Evolutionary conservation across 2,113 vertebrate genomes (phyloP), one percentile per base, ranked within the genome.

Genomic region (Puntigrus tetrazona): DNA sequence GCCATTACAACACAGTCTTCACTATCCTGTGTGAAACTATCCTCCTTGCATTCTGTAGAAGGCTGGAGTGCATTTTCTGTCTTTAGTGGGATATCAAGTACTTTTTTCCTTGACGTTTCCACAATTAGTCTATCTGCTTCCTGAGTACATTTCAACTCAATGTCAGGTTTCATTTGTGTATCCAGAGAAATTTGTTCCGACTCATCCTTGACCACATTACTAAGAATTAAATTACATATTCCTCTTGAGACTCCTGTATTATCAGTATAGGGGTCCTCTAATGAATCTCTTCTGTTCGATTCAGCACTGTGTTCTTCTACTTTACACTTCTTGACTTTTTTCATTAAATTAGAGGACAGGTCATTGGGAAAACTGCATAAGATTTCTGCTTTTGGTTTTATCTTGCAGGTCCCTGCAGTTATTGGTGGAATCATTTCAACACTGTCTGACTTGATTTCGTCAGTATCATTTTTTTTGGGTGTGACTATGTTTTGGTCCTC

Each of bases 21-120:
- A 74, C 9, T 70, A 36, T 78, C 45, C 72, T 87, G 45, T 47
- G 78, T 63, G 31, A 59, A 61, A 31, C 14, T 22, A 52, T 85
- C 41, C 41, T 45, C 34, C 20, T 31, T 78, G 22, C 52, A 38
- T 84, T 69, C 16, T 73, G 6, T 18, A 73, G 50, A 78, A 27
- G 1, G 52, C 27, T 72, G 11, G 29, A 20, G 18, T 41, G 27
- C 25, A 52, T 61, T 31, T 36, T 75, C 57, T 29, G 55, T 5
- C 34, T 63, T 20, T 16, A 34, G 10, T 77, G 25, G 2, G 45
- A 25, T 77, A 7, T 77, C 29, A 22, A 36, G 31, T 5, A 69
- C 20, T 36, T 36, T 69, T 69, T 36, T 0, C 1, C 63, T 18
- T 10, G 63, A 36, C 7, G 20, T 67, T 67, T 67, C 18, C 31